Base-by-base conservation (phyloP, 1,140 invertebrate genomes). In the Drosophila pseudoobscura region DNA sequence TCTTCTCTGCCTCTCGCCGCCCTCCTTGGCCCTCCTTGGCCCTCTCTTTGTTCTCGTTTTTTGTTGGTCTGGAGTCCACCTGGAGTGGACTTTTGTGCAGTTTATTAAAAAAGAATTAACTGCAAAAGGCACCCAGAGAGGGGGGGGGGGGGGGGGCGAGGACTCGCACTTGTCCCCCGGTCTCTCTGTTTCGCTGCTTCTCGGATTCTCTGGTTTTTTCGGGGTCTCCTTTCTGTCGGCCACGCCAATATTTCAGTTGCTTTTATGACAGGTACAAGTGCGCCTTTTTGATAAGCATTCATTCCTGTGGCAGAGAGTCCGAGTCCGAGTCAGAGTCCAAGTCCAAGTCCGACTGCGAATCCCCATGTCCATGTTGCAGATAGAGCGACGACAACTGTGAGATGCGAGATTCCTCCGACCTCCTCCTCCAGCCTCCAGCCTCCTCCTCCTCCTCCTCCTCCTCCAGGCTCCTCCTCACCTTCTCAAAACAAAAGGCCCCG, bases 201-300 rank as follows among this genome's bases (percentile, higher is more conserved):
- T 51, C n/a, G 35, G 46, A 35, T 46, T 41, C 31, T 60, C 24
- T 50, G 11, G 35, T 39, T 35, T 51, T 75, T 49, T 20, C 20
- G 71, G 61, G 50, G 50, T 56, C 35, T 39, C 35, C 11, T 39
- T 39, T 13, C 35, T 39, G 35, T 39, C 1, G 35, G 35, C 35
- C 35, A 39, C 11, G 60, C 83, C 73, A 80, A 85, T 84, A 85
- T 80, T 85, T 87, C 69, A 85, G 82, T 76, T 84, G 80, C 68
- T 77, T 82, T 85, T 84, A 84, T 84, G 80, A 85, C 80, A 85
- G 80, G 60, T 85, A 85, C 80, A 85, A 74, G 72, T 72, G 77
- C 77, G 69, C 56, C 64, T 51, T 76, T 39, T 75, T 85, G 80
- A 85, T 85, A 85, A 85, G 80, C 80, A 78, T 77, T 68, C 71